Base-by-base conservation (phyloP, 2,113 vertebrate species). In the Empidonax alnorum region DNA sequence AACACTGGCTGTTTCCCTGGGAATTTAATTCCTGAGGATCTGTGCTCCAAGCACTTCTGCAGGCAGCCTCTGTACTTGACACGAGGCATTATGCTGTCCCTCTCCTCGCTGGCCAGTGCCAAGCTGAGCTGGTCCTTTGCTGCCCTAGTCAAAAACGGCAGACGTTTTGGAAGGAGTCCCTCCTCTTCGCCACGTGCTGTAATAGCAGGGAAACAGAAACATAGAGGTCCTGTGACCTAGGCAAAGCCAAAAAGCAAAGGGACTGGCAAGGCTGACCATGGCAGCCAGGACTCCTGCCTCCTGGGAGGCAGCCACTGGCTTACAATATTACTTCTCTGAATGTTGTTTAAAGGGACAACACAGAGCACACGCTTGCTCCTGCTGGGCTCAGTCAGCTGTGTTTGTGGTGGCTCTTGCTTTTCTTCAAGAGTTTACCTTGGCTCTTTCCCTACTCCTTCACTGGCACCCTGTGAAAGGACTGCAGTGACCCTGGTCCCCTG, bases 291-390 rank as follows among this genome's bases (percentile, higher is more conserved):
- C 24, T 79, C 10, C 62, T 49, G 41, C n/a, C 50, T 89, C 47
- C 61, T 56, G 69, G 33, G 69, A 87, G 28, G 42, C 52, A 78
- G 47, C 27, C 6, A 1, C 47, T 79, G 41, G 37, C 25, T 87
- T 87, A 6, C 27, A 42, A 11, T 24, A 17, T 55, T 37, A 8
- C 35, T 79, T 56, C 28, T 23, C 63, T 71, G 62, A 23, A 59
- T 50, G n/a, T 28, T 76, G 59, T 74, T 79, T 76, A 44, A 94
- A 77, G 58, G 75, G 41, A 56, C 28, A 93, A 86, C 73, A 73
- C 16, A 5, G 18, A 84, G 39, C 67, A 83, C 55, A 47, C 0
- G 3, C 39, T 86, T 52, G 69, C 37, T 56, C 44, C 59, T 69
- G 50, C 74, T 66, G 63, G 50, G 59, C 42, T 90, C 59, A 44